These are phyloP conservation scores for Trachelipus rathkii DNA, from an alignment of 1,140 invertebrate species.

Conservation along the genomic window DNA sequence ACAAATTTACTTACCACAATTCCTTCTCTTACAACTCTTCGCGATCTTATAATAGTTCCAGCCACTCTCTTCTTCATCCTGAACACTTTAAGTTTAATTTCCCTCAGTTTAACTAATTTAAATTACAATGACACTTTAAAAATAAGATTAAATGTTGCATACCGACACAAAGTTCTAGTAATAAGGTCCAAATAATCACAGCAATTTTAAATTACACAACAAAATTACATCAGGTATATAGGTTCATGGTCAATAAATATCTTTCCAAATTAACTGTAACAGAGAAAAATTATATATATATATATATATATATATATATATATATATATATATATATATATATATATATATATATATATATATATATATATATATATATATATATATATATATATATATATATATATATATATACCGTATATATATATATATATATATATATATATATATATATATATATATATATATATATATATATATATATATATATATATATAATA, in stretches of 20 bases:
- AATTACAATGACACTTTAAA: not conserved
- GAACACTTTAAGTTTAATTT: too few species aligned
- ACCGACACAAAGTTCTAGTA: not conserved
- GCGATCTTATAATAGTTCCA: not conserved
- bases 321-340: constrained; percentile 3
- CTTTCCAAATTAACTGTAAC: too few species aligned
- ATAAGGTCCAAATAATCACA: not conserved
- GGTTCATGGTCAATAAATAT: too few species aligned
- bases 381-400: constrained; percentile 3
- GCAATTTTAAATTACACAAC: too few species aligned
- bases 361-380: constrained; percentile 3
- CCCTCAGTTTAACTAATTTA: too few species aligned
- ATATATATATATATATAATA: too few species aligned
- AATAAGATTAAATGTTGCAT: constrained; percentile 1
- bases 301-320: not conserved
- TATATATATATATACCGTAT: too few species aligned
- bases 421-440: too few species aligned
- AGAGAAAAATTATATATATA: not conserved
- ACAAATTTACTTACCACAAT: not conserved
- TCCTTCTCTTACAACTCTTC: not conserved
- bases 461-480: too few species aligned
- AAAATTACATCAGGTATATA: too few species aligned
- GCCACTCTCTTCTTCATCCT: not conserved
- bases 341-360: constrained; percentile 3
- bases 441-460: too few species aligned